Base-by-base conservation (phyloP, 2,888 invertebrate species). In the Agrilus cyanescens region DNA sequence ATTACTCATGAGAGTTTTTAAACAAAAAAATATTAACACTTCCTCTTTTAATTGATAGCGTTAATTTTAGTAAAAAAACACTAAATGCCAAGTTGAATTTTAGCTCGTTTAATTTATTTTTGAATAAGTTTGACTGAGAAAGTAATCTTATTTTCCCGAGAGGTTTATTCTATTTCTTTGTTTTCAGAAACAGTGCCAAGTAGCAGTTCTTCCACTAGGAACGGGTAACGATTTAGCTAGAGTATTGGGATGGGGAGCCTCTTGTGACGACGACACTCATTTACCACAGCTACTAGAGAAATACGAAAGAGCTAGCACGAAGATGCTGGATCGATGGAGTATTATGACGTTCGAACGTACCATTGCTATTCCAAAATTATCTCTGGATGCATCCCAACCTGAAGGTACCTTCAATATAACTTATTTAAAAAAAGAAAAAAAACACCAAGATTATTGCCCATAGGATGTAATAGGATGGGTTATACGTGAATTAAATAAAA, bases 241-340 rank as follows among this genome's bases (percentile, higher is more conserved):
- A 7, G 95, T 96, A 4, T 69, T 93, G 13, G 96, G 96, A 32
- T 96, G 96, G 96, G 96, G 96, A 10, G 83, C 91, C 7, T 87
- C 90, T 10, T 95, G 94, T 61, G 95, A 95, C 59, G 94, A 95
- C 60, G 94, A 94, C 54, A 83, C 94, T 7, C 90, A 94, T 62
- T 73, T 96, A 37, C 90, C 93, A 8, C 85, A 86, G 56, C 77
- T 95, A 37, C 70, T 97, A 32, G 94, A 96, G 62, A 84, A 89
- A 52, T 91, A 95, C 64, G 96, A 96, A 67, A 84, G 87, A 54
- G 94, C 96, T n/a, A 87, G 93, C 60, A 93, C 93, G 40, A 95
- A 94, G 71, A 95, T 96, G 87, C 73, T 97, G 38, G 96, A 96
- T 66, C 82, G 95, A 54, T 95, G 95, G 95, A 91, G 93, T 59